These are phyloP conservation scores for Drosophila buzzatii DNA, from an alignment of 2,888 invertebrate species.

Conservation along the genomic window DNA sequence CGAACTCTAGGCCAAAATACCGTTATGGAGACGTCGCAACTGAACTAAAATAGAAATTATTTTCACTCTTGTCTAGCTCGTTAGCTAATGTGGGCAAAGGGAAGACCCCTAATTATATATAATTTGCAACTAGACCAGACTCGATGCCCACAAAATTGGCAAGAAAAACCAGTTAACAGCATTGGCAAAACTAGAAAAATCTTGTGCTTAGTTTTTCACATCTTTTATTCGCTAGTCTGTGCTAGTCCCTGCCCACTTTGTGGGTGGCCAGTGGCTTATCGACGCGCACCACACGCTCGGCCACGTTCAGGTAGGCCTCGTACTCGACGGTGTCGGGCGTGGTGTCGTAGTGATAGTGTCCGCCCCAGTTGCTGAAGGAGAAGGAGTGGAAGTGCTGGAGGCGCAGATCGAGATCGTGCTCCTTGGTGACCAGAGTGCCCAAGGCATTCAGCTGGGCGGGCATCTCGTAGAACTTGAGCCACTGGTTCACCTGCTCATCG, in stretches of 20 bases:
- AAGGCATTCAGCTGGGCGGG: constrained; percentile 94
- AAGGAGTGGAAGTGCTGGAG: constrained; percentile 98
- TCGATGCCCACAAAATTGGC: not conserved
- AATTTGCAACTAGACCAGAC: not conserved
- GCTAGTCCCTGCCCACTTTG: constrained; percentile 88
- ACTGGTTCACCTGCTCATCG: constrained; percentile 91
- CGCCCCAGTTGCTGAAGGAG: constrained; percentile 92
- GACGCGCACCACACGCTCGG: constrained; percentile 90
- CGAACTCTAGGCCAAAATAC: not conserved
- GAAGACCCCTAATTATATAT: not conserved
- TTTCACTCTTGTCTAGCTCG: constrained; percentile 7
- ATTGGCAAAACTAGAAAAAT: not conserved
- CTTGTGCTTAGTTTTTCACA: not conserved
- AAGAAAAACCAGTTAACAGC: not conserved
- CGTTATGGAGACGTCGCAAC: constrained; percentile 23
- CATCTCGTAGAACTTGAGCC: constrained; percentile 97
- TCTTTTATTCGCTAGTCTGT: not conserved
- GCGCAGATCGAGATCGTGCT: constrained; percentile 94
- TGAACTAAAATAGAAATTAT: not conserved
- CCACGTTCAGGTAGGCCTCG: constrained; percentile 94
- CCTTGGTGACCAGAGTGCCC: constrained; percentile 94
- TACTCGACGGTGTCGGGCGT: constrained; percentile 94
- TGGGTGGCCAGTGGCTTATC: constrained; percentile 90
- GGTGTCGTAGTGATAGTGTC: constrained; percentile 98
- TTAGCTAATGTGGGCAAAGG: constrained; percentile 1